A percentile compares a stretch with the other conserved stretches of the same genome.
Evolutionary conservation across 2,797 vertebrate genomes (phyloP).

Genomic region (Arremon aurantiirostris): DNA sequence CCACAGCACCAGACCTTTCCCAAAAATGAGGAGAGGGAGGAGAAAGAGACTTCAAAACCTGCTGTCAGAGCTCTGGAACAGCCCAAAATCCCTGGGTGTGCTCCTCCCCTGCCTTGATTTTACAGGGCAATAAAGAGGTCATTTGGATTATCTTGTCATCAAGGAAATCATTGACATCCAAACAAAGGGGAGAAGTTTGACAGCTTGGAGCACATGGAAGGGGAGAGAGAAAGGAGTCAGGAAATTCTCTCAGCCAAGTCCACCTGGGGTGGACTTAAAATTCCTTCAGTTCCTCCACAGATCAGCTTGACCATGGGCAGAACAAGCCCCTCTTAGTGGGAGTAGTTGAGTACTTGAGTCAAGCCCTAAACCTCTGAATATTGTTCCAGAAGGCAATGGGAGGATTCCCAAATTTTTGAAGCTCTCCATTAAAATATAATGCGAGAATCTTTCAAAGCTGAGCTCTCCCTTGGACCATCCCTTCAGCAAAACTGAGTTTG

Average conservation of each 20-base stretch:
- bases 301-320: fast-evolving
- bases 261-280: not conserved
- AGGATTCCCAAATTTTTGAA: not conserved
- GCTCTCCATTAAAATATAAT: not conserved
- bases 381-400: not conserved
- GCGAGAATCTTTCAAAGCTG: not conserved
- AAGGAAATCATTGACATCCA: constrained; percentile 21
- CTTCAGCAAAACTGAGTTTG: not conserved
- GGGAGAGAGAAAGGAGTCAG: not conserved
- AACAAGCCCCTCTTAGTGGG: not conserved
- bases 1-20: not conserved
- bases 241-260: not conserved
- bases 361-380: not conserved
- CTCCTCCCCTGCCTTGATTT: not conserved
- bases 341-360: not conserved
- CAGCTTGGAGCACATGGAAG: not conserved
- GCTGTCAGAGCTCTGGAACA: not conserved
- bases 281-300: not conserved
- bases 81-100: not conserved
- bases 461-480: not conserved
- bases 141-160: constrained; percentile 52
- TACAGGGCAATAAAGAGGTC: constrained; percentile 13
- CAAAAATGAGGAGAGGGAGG: not conserved
- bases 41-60: not conserved
- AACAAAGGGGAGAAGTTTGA: not conserved